A percentile compares a stretch with the other conserved stretches of the same genome.
phyloP scores from a whole-genome alignment of 2,888 invertebrate species.

The Cheilosia impressa region DNA sequence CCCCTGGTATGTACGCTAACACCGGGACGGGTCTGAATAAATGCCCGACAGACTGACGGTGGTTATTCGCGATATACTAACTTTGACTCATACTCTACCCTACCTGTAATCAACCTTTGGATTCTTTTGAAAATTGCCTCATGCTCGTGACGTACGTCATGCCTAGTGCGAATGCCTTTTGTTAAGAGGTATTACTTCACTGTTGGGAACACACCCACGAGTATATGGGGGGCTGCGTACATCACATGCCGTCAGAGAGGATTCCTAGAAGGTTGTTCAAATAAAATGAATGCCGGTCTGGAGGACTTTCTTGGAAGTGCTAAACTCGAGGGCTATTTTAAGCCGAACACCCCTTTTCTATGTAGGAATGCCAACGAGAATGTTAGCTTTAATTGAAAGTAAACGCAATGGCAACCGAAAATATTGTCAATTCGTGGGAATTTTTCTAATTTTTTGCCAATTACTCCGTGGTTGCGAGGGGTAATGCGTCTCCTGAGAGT shows the following conservation, averaged over 20 bases:
- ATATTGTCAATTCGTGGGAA: conserved; percentile 27
- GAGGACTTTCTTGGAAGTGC: not conserved
- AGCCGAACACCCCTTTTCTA: not conserved
- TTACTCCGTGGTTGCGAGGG: conserved; percentile 7
- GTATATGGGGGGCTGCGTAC: not conserved
- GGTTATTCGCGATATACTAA: conserved; percentile 39
- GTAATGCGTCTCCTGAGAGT: conserved; percentile 27
- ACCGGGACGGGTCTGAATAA: not conserved
- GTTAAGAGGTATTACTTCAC: conserved; percentile 51
- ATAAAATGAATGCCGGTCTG: not conserved
- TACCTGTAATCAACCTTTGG: conserved; percentile 39
- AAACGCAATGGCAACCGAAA: not conserved
- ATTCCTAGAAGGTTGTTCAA: conserved; percentile 36
- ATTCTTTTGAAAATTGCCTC: conserved; percentile 56
- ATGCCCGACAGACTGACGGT: not conserved
- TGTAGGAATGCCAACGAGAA: conserved; percentile 12
- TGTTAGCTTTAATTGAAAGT: conserved; percentile 13
- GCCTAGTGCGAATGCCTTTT: not conserved
- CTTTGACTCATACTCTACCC: conserved; percentile 32
- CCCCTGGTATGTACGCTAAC: not conserved
- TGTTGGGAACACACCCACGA: conserved; percentile 28
- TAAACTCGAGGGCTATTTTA: conserved; percentile 17
- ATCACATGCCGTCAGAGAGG: not conserved
- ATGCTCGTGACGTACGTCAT: conserved; percentile 58
- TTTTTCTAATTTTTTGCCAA: conserved; percentile 20